Base-by-base conservation (phyloP, 2,113 vertebrate species). In the Leiothrix lutea region DNA sequence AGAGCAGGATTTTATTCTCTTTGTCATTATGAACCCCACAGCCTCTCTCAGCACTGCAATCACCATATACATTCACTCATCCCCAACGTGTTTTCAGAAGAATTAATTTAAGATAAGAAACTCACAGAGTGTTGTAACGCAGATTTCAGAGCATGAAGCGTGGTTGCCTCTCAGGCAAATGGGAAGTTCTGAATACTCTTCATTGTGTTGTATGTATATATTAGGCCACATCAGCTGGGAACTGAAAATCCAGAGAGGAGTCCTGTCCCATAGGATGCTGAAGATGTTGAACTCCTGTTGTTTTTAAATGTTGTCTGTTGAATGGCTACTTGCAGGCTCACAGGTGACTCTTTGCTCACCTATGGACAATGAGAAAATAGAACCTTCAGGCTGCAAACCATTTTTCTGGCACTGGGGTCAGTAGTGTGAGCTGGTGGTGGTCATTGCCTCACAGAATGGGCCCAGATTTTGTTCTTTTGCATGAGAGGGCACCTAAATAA, bases 51-150 rank as follows among this genome's bases (percentile, higher is more conserved):
- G n/a, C 7, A 8, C 36, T 80, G 23, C 66, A n/a, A 70, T 85
- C 71, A 51, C 66, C 51, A 21, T 86, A 54, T 62, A 70, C 38
- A 65, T 81, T 62, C 28, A 73, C 38, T 94, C 64, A 80, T 54
- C 35, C 62, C 47, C 26, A 80, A 92, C 91, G 88, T 83, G 71
- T 95, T 91, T 95, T 85, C 15, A 7, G 50, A 85, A 84, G n/a
- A 90, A 88, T 80, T 67, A 72, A 80, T 90, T 85, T 73, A 73
- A 87, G 85, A 5, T 60, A 29, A 83, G 65, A 77, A 26, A 8
- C 4, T 36, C 66, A 33, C 40, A 19, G 7, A n/a, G 54, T 80
- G 51, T 70, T 93, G 79, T 88, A 77, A 92, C 88, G 74, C 81
- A 80, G 71, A 86, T 95, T 94, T 86, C 26, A 77, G 74, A 83